Evolutionary conservation across 2,113 vertebrate genomes (phyloP).

Genomic region (Sinocyclocheilus rhinocerous): DNA sequence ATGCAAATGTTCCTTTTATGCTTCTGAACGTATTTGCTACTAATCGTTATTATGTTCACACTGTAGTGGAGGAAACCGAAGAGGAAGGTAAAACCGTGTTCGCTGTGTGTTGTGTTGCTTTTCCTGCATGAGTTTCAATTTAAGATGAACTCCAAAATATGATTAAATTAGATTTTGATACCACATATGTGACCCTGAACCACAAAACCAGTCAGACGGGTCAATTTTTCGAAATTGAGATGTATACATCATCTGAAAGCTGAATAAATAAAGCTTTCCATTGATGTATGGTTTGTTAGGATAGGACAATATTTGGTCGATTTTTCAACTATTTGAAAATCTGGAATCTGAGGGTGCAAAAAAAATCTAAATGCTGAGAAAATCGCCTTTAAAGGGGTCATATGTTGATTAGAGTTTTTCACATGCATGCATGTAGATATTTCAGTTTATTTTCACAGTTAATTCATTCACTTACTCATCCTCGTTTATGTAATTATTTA

Average conservation of each 20-base stretch:
- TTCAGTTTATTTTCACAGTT: constrained; percentile 1
- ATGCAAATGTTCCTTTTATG: constrained; percentile 37
- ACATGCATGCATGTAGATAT: background rate
- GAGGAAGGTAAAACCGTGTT: constrained; percentile 57
- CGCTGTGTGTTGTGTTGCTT: constrained; percentile 46
- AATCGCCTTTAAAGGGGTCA: too few relatives aligned
- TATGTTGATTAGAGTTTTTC: background rate
- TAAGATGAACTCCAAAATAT: constrained; percentile 3
- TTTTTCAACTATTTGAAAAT: too few relatives aligned
- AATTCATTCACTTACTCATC: background rate
- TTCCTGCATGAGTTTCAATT: constrained; percentile 22
- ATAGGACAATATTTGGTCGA: too few relatives aligned
- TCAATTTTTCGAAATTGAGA: too few relatives aligned
- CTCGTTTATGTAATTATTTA: background rate
- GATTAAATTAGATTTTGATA: background rate
- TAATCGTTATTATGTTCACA: constrained; percentile 66
- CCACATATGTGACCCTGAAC: too few relatives aligned
- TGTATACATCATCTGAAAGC: too few relatives aligned
- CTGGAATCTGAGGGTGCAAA: too few relatives aligned
- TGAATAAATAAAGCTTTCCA: too few relatives aligned
- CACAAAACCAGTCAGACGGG: too few relatives aligned
- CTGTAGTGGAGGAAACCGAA: constrained; percentile 59
- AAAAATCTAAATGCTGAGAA: too few relatives aligned
- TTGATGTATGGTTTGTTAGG: too few relatives aligned
- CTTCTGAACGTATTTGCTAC: constrained; percentile 60